These are phyloP conservation scores for Rhopalosiphum maidis DNA, from an alignment of 1,140 invertebrate species.

Conservation along the genomic window DNA sequence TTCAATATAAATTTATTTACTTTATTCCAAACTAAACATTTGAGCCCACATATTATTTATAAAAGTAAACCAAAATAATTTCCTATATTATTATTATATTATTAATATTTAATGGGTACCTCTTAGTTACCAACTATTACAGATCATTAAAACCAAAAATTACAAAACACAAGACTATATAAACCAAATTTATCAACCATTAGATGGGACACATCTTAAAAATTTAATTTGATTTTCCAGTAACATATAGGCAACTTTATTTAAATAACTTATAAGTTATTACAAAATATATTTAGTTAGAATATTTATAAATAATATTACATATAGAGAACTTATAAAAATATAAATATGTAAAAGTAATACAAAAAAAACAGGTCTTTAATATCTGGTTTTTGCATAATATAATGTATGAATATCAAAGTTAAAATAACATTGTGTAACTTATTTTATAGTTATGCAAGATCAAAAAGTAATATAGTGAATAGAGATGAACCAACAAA, in stretches of 20 bases:
- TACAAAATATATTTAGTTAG: not conserved
- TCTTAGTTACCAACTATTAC: not conserved
- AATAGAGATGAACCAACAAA: not conserved
- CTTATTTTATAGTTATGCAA: constrained; percentile 9
- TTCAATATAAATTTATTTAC: not conserved
- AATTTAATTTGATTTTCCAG: not conserved
- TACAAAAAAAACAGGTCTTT: not conserved
- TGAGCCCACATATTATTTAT: not conserved
- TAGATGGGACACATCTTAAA: not conserved
- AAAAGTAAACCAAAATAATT: not conserved
- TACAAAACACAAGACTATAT: not conserved
- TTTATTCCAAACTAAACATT: not conserved
- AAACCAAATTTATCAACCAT: not conserved
- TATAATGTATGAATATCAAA: not conserved
- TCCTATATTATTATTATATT: not conserved
- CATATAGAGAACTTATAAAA: not conserved
- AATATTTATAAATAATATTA: not conserved
- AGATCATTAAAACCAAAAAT: not conserved
- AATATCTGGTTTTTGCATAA: not conserved
- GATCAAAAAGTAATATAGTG: not conserved
- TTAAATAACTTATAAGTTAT: not conserved
- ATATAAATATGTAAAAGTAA: not conserved
- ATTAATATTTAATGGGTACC: not conserved
- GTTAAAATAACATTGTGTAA: not conserved
- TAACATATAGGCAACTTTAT: not conserved